Base-by-base conservation (phyloP, 2,888 invertebrate genomes). In the Cacoxenus indagator region DNA sequence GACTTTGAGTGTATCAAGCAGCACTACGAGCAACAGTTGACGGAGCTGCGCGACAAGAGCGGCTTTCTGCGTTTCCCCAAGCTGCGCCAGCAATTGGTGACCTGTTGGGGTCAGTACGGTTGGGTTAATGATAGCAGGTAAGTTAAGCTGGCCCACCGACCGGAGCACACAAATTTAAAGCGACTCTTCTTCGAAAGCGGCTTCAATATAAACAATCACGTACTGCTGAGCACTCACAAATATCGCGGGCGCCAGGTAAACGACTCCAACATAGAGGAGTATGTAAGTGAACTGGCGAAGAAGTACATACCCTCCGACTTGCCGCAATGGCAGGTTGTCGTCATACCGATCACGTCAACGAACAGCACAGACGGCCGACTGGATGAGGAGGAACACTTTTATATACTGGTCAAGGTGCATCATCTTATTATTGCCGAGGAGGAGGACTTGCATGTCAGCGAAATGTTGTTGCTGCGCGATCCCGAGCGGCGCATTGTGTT, bases 291-390 rank as follows among this genome's bases (percentile, higher is more conserved):
- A 67, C 90, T 93, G 69, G 91, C 94, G 27, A 92, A 93, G 2
- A 95, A 94, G 88, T 94, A 93, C 84, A 91, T 95, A 67, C 92
- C 94, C 5, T 88, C 89, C 1, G 92, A 92, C 66, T 89, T 92
- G 68, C 92, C 95, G 0, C 95, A 95, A 14, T 95, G 95, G 95
- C 95, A 95, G 84, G 91, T 95, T 66, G 91, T 92, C 46, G 90
- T 95, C 1, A 93, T 95, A 77, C 93, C 93, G 0, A 80, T 62
- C 5, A 62, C 11, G n/a, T 22, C 75, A 27, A 67, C 83, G 14
- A 61, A 77, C n/a, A 65, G 45, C 8, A 31, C 45, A 14, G 55
- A 54, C 4, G 14, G 31, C 22, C 55, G 57, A 22, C 9, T 14
- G 22, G 17, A 64, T n/a, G 0, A 51, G 14, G 5, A 26, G 0